Evolutionary conservation across 2,888 invertebrate genomes (phyloP).

Genomic region (Drosophila bunnanda): DNA sequence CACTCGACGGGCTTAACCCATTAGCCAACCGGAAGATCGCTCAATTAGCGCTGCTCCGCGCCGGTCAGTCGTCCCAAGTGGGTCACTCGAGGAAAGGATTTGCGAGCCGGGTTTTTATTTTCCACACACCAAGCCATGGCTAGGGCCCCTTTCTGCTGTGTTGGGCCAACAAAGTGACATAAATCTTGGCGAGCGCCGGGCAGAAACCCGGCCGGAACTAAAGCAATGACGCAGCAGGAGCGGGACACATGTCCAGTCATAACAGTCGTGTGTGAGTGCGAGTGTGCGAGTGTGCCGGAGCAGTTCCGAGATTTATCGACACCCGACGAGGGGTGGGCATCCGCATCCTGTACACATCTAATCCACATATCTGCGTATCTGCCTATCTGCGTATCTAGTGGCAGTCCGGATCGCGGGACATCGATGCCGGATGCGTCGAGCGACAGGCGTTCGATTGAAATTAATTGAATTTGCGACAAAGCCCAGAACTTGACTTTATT

Average conservation of each 20-base stretch:
- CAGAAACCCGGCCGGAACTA: conserved; percentile 80
- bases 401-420: conserved; percentile 61
- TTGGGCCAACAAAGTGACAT: conserved; percentile 79
- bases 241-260: conserved; percentile 68
- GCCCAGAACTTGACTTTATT: conserved; percentile 66
- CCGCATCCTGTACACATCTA: conserved; percentile 28
- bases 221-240: conserved; percentile 78
- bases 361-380: conserved; percentile 41
- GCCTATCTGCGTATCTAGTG: conserved; percentile 61
- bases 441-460: conserved; percentile 85
- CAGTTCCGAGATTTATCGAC: conserved; percentile 62
- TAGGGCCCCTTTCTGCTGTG: conserved; percentile 52
- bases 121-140: not conserved
- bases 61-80: conserved; percentile 75
- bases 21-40: conserved; percentile 82
- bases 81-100: conserved; percentile 67
- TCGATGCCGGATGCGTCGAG: conserved; percentile 79
- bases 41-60: conserved; percentile 76
- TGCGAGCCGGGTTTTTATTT: conserved; percentile 52
- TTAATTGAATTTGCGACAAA: conserved; percentile 83
- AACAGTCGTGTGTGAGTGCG: conserved; percentile 64
- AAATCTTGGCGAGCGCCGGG: conserved; percentile 72
- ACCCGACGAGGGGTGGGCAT: conserved; percentile 54
- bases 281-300: conserved; percentile 57
- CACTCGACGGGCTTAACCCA: conserved; percentile 72